A percentile compares a stretch with the other conserved stretches of the same genome.
Evolutionary conservation across 2,113 vertebrate species (phyloP).

Genomic region (Todiramphus chloris): DNA sequence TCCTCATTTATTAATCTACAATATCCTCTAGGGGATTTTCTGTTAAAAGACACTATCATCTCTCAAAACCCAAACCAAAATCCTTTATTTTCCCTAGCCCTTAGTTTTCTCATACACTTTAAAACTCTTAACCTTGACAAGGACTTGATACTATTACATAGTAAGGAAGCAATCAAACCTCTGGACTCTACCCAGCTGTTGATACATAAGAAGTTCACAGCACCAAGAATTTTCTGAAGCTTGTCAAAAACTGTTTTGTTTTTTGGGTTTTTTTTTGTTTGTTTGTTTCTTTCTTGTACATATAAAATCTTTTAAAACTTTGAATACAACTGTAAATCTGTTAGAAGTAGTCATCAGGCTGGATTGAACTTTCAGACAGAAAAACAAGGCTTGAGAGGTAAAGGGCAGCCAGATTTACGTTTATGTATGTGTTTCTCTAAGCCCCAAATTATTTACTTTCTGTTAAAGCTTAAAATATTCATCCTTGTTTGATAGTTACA

Average conservation of each 20-base stretch:
- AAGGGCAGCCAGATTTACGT: neutral
- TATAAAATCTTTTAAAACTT: neutral
- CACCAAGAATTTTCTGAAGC: neutral
- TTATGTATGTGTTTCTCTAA: neutral
- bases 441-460: neutral
- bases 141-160: neutral
- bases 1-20: neutral
- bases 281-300: neutral
- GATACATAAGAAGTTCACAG: neutral
- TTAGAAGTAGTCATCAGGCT: neutral
- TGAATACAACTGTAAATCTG: neutral
- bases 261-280: fast-evolving
- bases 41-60: neutral
- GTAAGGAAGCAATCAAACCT: neutral
- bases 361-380: neutral
- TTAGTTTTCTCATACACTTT: neutral
- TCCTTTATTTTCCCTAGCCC: neutral
- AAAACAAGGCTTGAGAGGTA: neutral
- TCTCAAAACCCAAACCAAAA: neutral
- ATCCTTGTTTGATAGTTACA: neutral
- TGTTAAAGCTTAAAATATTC: neutral
- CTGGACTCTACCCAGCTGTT: neutral
- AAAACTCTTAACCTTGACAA: neutral
- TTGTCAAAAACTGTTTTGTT: neutral
- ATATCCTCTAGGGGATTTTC: neutral